These are phyloP conservation scores for Carposina sasakii DNA, from an alignment of 1,140 invertebrate species.

Conservation along the genomic window DNA sequence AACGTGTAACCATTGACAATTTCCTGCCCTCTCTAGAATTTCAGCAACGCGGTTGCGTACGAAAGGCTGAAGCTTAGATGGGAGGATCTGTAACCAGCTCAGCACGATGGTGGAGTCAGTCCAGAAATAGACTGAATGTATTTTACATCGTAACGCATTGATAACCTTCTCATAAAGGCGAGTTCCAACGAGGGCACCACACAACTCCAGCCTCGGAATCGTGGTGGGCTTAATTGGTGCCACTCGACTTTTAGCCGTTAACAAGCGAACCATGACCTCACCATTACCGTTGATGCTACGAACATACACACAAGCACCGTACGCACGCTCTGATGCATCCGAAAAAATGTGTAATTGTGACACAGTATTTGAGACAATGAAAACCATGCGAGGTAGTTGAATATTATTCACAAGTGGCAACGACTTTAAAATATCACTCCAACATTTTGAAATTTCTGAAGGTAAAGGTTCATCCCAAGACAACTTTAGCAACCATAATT, in stretches of 20 bases:
- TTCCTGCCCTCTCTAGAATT: not conserved
- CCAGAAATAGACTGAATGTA: slow-evolving; percentile 23
- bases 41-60: slow-evolving; percentile 34
- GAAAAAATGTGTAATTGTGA: not conserved
- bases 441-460: not conserved
- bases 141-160: slow-evolving; percentile 12
- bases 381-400: not conserved
- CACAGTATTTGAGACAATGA: not conserved
- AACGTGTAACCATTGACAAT: slow-evolving; percentile 12
- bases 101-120: slow-evolving; percentile 42
- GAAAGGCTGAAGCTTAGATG: slow-evolving; percentile 30
- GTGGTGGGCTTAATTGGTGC: slow-evolving; percentile 38
- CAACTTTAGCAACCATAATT: not conserved
- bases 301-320: not conserved
- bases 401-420: not conserved
- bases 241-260: slow-evolving; percentile 45
- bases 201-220: slow-evolving; percentile 8
- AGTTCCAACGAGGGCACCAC: slow-evolving; percentile 45
- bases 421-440: not conserved
- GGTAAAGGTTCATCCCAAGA: not conserved
- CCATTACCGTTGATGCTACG: not conserved
- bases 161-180: slow-evolving; percentile 28
- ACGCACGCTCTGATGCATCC: not conserved
- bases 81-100: slow-evolving; percentile 25
- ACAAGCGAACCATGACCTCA: not conserved